Evolutionary conservation across 2,113 vertebrate genomes (phyloP), one percentile per base, ranked within the genome.

Genomic region (Psittacula cyanocephala): DNA sequence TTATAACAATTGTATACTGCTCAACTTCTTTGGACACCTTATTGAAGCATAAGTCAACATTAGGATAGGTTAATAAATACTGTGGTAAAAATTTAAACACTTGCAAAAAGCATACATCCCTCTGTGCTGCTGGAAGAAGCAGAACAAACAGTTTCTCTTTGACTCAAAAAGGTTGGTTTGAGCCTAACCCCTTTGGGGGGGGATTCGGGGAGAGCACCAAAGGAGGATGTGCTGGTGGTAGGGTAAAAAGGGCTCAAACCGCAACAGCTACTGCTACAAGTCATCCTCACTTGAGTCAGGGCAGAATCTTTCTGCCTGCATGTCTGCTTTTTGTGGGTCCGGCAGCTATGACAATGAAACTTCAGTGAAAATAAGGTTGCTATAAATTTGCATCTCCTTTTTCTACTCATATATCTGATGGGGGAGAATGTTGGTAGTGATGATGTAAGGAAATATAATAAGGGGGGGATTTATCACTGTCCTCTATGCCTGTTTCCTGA

Each of bases 11-110:
- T 78, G 75, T 75, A 81, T 55, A 10, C 59, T 84, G 82, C 79
- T 93, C 76, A 76, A 10, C 72, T 81, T 67, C 82, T 89, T 17
- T 69, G 93, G 86, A 43, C 86, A 86, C 64, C 76, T 77, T 60
- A 46, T 77, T 94, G 91, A 82, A 86, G 69, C 72, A 49, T n/a
- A 31, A 81, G 27, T 33, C 95, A 94, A 39, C 55, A 19, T 22
- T 19, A 29, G 71, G 72, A 68, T 70, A 89, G 77, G 68, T 44
- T 84, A 67, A 88, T 60, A 94, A 90, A 93, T 41, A 37, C 57
- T 18, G 4, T 3, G 35, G 76, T 59, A 76, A 59, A 37, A 47
- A 89, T 62, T 53, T 29, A 67, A 89, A 46, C 37, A 6, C 76
- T 65, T 63, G 46, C 47, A n/a, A 47, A 75, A 75, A 50, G 20